These are phyloP conservation scores for Erebia palarica DNA, from an alignment of 2,888 invertebrate species.

Conservation along the genomic window DNA sequence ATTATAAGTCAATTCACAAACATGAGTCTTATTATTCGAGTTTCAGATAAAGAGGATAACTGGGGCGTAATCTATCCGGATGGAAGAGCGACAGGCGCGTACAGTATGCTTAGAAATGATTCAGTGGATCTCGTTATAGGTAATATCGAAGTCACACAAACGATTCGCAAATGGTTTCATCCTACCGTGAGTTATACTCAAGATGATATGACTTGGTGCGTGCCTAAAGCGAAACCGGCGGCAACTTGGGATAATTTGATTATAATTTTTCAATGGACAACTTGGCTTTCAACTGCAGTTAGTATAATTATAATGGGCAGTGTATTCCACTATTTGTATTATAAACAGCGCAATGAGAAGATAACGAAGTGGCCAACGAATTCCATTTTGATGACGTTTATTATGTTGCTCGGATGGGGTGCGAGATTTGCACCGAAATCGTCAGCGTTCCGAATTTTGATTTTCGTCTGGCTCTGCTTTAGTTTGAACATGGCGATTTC, in stretches of 20 bases:
- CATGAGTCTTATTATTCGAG: slow-evolving; percentile 68
- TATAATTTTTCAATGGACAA: slow-evolving; percentile 74
- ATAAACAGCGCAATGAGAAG: slow-evolving; percentile 56
- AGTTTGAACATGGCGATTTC: slow-evolving; percentile 77
- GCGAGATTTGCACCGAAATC: slow-evolving; percentile 67
- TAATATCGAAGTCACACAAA: slow-evolving; percentile 73
- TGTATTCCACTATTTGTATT: slow-evolving; percentile 67
- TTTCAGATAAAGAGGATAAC: slow-evolving; percentile 65
- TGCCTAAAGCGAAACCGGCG: slow-evolving; percentile 68
- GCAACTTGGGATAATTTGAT: slow-evolving; percentile 75
- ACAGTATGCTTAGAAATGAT: slow-evolving; percentile 58
- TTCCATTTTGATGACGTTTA: slow-evolving; percentile 73
- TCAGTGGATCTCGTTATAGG: slow-evolving; percentile 70
- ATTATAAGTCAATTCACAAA: slow-evolving; percentile 75
- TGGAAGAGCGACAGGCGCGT: slow-evolving; percentile 70
- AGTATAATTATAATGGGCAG: slow-evolving; percentile 65
- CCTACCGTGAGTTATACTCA: slow-evolving; percentile 75
- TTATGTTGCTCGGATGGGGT: slow-evolving; percentile 77
- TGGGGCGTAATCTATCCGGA: slow-evolving; percentile 66
- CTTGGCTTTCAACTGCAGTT: slow-evolving; percentile 68
- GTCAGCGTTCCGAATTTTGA: slow-evolving; percentile 67
- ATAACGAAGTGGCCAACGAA: slow-evolving; percentile 74
- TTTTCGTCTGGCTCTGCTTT: slow-evolving; percentile 75
- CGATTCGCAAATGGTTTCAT: slow-evolving; percentile 71
- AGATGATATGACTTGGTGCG: slow-evolving; percentile 78